Percentiles rank a stretch among this genome's conserved stretches.
Evolutionary conservation across 2,797 vertebrate genomes (phyloP).

Genomic region (Sebastes taczanowskii): DNA sequence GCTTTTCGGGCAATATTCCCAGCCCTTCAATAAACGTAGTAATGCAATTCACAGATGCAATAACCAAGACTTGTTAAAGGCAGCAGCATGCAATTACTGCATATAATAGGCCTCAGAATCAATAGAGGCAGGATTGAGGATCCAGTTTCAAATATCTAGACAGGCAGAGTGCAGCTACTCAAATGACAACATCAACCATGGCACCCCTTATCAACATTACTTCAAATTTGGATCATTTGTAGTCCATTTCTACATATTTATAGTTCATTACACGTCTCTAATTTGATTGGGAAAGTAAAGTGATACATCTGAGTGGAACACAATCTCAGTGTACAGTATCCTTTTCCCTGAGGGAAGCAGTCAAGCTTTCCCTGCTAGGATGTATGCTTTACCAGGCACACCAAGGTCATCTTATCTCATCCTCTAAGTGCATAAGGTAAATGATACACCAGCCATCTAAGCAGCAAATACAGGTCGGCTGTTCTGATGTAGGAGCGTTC

Average conservation of each 20-base stretch:
- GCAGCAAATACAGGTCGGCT: conserved; percentile 50
- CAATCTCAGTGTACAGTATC: conserved; percentile 75
- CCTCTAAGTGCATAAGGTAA: conserved; percentile 80
- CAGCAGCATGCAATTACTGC: conserved; percentile 82
- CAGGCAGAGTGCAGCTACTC: conserved; percentile 78
- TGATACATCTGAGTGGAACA: conserved; percentile 79
- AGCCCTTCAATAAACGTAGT: conserved; percentile 80
- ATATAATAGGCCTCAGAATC: conserved; percentile 78
- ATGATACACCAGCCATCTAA: conserved; percentile 75
- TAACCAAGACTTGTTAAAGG: conserved; percentile 84
- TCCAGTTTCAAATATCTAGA: conserved; percentile 79
- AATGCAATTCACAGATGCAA: conserved; percentile 82
- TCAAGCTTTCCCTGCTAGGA: conserved; percentile 70
- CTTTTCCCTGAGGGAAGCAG: conserved; percentile 72
- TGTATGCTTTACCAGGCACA: conserved; percentile 74
- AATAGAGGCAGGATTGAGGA: conserved; percentile 75
- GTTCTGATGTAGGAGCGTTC: conserved; percentile 42
- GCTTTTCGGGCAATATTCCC: conserved; percentile 75
- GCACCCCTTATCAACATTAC: conserved; percentile 76
- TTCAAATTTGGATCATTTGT: conserved; percentile 80
- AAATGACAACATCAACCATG: conserved; percentile 76
- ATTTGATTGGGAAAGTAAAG: conserved; percentile 81
- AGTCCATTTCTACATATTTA: conserved; percentile 86
- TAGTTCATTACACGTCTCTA: conserved; percentile 82
- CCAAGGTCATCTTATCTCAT: conserved; percentile 83